Conservation (phyloP, 2,113 vertebrate species). For the Tyto alba region DNA sequence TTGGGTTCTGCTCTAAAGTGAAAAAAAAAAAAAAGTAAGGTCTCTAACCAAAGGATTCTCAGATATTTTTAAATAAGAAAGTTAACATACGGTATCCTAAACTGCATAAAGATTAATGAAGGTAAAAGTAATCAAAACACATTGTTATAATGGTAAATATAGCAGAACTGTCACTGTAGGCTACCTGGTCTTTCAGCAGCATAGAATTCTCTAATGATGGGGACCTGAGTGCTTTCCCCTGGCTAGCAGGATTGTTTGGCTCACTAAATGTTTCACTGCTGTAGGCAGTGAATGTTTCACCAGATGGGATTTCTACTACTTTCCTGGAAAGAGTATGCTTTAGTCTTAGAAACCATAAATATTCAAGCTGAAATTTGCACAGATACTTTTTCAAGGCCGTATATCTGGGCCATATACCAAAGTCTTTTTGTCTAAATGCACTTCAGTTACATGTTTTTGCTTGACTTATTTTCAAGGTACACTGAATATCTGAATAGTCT, state of each 20-base stretch:
- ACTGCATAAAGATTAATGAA: not conserved
- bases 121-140: not conserved
- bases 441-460: not conserved
- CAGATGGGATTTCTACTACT: not conserved
- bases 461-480: not conserved
- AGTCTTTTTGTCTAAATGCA: not conserved
- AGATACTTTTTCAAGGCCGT: not conserved
- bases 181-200: not conserved
- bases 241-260: not conserved
- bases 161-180: not conserved
- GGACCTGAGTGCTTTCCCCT: not conserved
- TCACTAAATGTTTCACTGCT: not conserved
- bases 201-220: no score
- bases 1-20: not conserved
- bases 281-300: not conserved
- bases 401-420: not conserved
- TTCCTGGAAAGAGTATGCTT: not conserved
- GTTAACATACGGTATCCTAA: not conserved
- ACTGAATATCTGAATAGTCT: not conserved
- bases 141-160: not conserved
- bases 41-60: not conserved
- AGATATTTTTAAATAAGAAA: not conserved
- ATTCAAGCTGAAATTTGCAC: not conserved
- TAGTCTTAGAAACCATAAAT: not conserved
- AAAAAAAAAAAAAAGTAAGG: not conserved